phyloP scores from a whole-genome alignment of 2,113 vertebrate genomes.

The Rattus rattus region DNA sequence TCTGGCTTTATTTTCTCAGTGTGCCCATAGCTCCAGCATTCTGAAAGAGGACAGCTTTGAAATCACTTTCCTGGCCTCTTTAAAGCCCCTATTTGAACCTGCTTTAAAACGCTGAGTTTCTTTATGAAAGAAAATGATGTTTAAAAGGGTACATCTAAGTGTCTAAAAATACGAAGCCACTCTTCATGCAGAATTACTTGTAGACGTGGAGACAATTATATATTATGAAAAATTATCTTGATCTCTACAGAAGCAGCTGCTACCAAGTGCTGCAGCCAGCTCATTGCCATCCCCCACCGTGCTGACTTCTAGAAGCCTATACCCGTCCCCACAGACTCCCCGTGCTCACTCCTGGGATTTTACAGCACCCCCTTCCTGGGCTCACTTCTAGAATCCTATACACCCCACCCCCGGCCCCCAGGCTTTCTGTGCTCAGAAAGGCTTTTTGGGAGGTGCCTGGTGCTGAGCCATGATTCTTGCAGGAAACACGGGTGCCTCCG shows the following conservation, averaged over 20 bases:
- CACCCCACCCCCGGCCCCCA: not conserved
- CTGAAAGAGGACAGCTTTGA: conserved; percentile 73
- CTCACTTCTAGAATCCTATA: not conserved
- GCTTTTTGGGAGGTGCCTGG: not conserved
- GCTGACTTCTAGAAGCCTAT: not conserved
- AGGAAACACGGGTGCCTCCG: not conserved
- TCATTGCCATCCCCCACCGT: not conserved
- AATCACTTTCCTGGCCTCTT: conserved; percentile 78
- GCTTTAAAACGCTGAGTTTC: conserved; percentile 68
- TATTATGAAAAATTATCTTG: conserved; percentile 64
- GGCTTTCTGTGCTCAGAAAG: not conserved
- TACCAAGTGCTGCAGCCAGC: not conserved
- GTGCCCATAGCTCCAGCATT: conserved; percentile 53
- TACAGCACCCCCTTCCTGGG: not conserved
- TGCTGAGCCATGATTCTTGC: not conserved
- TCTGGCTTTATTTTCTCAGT: conserved; percentile 75
- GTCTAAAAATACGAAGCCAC: conserved; percentile 73
- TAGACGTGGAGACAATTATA: conserved; percentile 53
- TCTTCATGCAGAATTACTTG: conserved; percentile 66
- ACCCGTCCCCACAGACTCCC: not conserved
- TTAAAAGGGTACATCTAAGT: conserved; percentile 74
- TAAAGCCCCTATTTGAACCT: conserved; percentile 77
- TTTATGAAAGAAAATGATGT: conserved; percentile 76
- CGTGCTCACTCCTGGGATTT: not conserved
- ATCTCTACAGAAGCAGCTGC: conserved; percentile 52